A percentile compares a stretch with the other conserved stretches of the same genome.
Evolutionary conservation across 1,140 invertebrate species (phyloP).

Genomic region (Scaptomyza montana): DNA sequence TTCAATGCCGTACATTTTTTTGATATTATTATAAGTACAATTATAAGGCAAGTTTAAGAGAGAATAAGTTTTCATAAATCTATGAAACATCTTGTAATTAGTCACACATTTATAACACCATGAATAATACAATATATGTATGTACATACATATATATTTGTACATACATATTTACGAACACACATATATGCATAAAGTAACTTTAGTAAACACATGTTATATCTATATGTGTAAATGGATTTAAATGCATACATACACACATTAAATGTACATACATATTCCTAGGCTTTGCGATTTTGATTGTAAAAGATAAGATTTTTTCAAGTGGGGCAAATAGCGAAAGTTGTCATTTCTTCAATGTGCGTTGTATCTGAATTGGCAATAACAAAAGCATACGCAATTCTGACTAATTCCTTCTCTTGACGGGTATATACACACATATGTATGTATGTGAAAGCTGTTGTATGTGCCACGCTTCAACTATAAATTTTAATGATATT

Average conservation of each 20-base stretch:
- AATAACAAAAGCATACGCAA: conserved; percentile 8
- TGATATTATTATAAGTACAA: too few species aligned
- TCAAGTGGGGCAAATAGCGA: conserved; percentile 35
- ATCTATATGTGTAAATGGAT: background rate
- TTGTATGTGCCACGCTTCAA: too few species aligned
- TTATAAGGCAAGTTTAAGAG: too few species aligned
- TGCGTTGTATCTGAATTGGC: conserved; percentile 10
- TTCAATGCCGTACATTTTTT: too few species aligned
- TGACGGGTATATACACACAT: background rate
- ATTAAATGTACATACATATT: background rate
- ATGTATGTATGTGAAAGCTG: too few species aligned
- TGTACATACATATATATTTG: too few species aligned
- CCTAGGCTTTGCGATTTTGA: background rate
- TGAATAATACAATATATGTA: background rate
- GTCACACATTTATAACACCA: background rate
- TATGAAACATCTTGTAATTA: background rate
- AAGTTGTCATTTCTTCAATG: conserved; percentile 24
- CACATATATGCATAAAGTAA: background rate
- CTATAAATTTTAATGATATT: too few species aligned
- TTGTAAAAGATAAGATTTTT: conserved; percentile 25
- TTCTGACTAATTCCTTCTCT: background rate
- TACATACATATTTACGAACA: too few species aligned
- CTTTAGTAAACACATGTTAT: background rate
- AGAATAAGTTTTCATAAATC: background rate
- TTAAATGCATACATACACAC: background rate